phyloP scores from a whole-genome alignment of 2,113 vertebrate species.

The Fulmarus glacialis region DNA sequence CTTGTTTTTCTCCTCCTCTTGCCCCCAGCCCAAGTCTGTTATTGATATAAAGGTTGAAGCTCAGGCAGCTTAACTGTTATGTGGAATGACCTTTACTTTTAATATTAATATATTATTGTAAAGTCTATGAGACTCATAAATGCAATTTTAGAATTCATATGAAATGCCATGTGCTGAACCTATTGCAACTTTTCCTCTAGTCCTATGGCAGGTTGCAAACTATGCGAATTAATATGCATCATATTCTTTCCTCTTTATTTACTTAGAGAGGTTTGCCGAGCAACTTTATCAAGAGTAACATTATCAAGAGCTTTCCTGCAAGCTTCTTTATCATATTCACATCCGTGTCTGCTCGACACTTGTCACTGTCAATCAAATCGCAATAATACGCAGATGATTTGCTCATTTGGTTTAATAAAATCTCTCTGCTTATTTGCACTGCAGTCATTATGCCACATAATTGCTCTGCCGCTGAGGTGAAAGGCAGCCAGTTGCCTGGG shows the following conservation, averaged over 20 bases:
- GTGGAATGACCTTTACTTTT: conserved; percentile 96
- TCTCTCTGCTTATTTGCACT: conserved; percentile 97
- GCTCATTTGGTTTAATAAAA: conserved; percentile 99
- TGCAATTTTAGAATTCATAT: conserved; percentile 92
- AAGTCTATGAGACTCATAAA: conserved; percentile 89
- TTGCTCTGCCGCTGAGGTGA: conserved; percentile 91
- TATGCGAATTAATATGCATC: conserved; percentile 92
- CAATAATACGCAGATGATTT: conserved; percentile 98
- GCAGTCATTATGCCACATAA: conserved; percentile 98
- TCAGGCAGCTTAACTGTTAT: conserved; percentile 93
- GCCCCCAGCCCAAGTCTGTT: conserved; percentile 70
- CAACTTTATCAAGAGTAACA: conserved; percentile 98
- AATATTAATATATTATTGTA: conserved; percentile 96
- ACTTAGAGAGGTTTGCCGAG: conserved; percentile 87
- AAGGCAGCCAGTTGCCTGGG: conserved; percentile 92
- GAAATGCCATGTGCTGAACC: conserved; percentile 87
- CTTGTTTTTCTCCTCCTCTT: conserved; percentile 71
- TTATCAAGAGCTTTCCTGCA: conserved; percentile 95
- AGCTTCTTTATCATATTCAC: conserved; percentile 94
- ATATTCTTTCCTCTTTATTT: conserved; percentile 83
- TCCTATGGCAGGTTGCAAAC: conserved; percentile 72
- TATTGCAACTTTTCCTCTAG: conserved; percentile 66
- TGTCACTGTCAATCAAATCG: conserved; percentile 99
- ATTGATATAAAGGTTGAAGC: conserved; percentile 92
- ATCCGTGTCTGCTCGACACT: conserved; percentile 88